Base-by-base conservation (phyloP, 2,113 vertebrate genomes). In the Glareola pratincola region DNA sequence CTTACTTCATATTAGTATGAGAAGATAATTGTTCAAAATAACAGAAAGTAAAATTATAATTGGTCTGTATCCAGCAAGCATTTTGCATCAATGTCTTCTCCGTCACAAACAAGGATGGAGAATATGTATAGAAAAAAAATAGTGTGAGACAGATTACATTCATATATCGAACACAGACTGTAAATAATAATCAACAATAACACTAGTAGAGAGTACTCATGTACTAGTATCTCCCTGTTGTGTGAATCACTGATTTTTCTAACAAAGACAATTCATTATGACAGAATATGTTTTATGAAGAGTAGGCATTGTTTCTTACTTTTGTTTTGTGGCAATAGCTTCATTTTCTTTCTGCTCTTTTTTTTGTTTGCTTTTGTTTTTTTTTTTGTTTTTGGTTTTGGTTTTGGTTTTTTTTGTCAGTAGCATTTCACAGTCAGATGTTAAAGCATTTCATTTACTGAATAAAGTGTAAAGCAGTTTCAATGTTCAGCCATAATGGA, bases 401-500 rank as follows among this genome's bases (percentile, higher is more conserved):
- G n/a, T n/a, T n/a, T 21, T 60, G 59, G 29, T 27, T 47, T 27
- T 45, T 41, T 14, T 41, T 9, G 8, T 34, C 4, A 29, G 67
- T 51, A 36, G 14, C 5, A 48, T 80, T 94, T 88, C 56, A 90
- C 92, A 71, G 87, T 98, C 91, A 96, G 91, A 97, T 97, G 95
- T 96, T 98, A 98, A 98, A 98, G 68, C 86, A 96, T 98, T 98
- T 98, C 62, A 98, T 98, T 98, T 98, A 91, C 97, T 97, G 97
- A 98, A 98, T 98, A 98, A 98, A 98, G 93, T 95, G 94, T 96
- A 97, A 97, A 90, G 96, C 91, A 98, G 95, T 77, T 96, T 98
- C 96, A 98, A 86, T 96, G 92, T 88, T 96, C 93, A 94, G 85
- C 78, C 66, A 75, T 98, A 98, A 98, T 97, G 96, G 98, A 98